Evolutionary conservation across 2,888 invertebrate genomes (phyloP), one percentile per base, ranked within the genome.

Genomic region (Trichogramma dendrolimi): DNA sequence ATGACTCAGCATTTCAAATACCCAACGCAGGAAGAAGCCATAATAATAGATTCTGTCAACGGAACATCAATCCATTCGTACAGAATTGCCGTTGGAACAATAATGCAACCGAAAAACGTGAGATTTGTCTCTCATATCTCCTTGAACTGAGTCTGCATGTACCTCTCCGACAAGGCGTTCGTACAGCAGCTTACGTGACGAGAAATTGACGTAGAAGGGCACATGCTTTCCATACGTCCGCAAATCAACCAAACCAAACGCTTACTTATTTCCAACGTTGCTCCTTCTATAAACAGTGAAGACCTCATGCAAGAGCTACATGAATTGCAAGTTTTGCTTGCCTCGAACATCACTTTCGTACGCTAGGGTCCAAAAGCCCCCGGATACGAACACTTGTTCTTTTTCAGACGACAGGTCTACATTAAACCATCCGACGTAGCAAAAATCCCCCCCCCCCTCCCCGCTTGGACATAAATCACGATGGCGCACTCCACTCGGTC

Each of bases 371-470:
- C 44, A 4, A 53, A 53, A 5, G 53, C 39, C 10, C 53, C 53
- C 8, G 40, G 55, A 41, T 55, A 44, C 44, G 42, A 4, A 6
- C 55, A 55, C 11, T 44, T 61, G n/a, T 49, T 46, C 42, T 38
- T 42, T 40, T 55, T 58, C 39, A 40, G 58, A 51, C 41, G 47
- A n/a, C 47, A 58, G 40, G 27, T 56, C 8, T 56, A 5, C 39
- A 5, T 56, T 38, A 47, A 46, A 7, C 44, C 47, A 46, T 46
- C 42, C 14, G 54, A 54, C 27, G 2, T 54, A 10, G 14, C 4
- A 2, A 54, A 54, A 54, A 43, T 54, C 10, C 54, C 43, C 3
- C 4, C 7, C 6, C 11, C n/a, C 14, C 7, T 54, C 14, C 43
- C n/a, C n/a, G n/a, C n/a, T n/a, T n/a, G n/a, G n/a, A 54, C 14